Conservation (phyloP, 2,113 vertebrate genomes). For the Meleagris gallopavo region DNA sequence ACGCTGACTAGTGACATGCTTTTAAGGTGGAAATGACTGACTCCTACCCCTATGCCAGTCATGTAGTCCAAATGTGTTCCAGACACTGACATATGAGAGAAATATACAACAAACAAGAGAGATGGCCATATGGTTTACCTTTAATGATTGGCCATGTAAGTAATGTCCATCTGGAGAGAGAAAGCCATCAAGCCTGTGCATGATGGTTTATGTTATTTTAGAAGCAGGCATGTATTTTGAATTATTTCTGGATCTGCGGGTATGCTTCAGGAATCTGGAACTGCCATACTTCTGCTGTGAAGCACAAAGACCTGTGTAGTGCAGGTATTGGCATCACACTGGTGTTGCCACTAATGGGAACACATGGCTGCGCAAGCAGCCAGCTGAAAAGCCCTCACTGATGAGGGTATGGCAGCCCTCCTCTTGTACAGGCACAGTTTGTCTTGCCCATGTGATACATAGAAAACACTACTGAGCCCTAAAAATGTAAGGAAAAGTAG, state of each 20-base stretch:
- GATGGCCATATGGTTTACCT: not conserved
- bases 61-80: not conserved
- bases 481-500: not conserved
- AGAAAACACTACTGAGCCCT: not conserved
- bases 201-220: not conserved
- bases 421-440: not conserved
- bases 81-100: conserved; percentile 2
- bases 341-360: not conserved
- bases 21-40: not conserved
- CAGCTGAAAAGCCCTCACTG: not conserved
- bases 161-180: conserved; percentile 1
- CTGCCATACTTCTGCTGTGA: not conserved
- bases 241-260: not conserved
- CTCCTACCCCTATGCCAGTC: not conserved
- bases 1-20: not conserved
- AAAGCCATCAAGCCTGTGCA: not conserved
- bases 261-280: not conserved
- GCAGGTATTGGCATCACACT: not conserved
- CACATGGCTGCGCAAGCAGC: not conserved
- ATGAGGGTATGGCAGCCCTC: not conserved
- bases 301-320: not conserved
- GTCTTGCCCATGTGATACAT: not conserved
- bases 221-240: not conserved
- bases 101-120: not conserved
- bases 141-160: conserved; percentile 11